Evolutionary conservation across 2,113 vertebrate genomes (phyloP).

Genomic region (Reinhardtius hippoglossoides): DNA sequence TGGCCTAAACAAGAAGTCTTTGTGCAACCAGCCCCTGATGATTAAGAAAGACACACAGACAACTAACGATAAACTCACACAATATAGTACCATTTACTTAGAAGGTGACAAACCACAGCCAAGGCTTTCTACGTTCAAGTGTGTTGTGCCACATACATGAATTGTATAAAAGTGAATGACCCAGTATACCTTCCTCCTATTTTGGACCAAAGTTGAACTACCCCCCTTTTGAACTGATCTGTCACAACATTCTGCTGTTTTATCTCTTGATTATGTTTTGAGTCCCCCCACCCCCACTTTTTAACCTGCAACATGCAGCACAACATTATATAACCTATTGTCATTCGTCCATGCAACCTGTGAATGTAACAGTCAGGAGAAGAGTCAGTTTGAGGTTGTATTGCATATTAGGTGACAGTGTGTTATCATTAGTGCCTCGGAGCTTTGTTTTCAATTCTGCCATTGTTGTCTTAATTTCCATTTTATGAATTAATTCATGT

Average conservation of each 20-base stretch:
- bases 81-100: background rate
- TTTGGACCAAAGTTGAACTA: constrained; percentile 17
- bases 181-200: background rate
- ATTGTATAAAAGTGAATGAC: background rate
- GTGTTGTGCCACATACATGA: background rate
- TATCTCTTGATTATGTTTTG: background rate
- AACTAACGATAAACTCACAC: background rate
- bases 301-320: background rate
- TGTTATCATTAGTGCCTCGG: constrained; percentile 12
- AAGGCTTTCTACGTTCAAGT: background rate
- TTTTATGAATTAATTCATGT: constrained; percentile 8
- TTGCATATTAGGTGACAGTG: background rate
- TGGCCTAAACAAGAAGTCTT: background rate
- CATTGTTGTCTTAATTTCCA: background rate
- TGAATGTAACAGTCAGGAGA: background rate
- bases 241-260: background rate
- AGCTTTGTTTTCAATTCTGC: background rate
- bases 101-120: background rate
- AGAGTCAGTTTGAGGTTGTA: background rate
- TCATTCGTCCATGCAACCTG: background rate
- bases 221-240: background rate
- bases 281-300: background rate
- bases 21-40: constrained; percentile 6
- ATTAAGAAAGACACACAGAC: too few species aligned
- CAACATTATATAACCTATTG: background rate